Evolutionary conservation across 2,113 vertebrate species (phyloP), one percentile per base, ranked within the genome.

Genomic region (Sminthopsis crassicaudata): DNA sequence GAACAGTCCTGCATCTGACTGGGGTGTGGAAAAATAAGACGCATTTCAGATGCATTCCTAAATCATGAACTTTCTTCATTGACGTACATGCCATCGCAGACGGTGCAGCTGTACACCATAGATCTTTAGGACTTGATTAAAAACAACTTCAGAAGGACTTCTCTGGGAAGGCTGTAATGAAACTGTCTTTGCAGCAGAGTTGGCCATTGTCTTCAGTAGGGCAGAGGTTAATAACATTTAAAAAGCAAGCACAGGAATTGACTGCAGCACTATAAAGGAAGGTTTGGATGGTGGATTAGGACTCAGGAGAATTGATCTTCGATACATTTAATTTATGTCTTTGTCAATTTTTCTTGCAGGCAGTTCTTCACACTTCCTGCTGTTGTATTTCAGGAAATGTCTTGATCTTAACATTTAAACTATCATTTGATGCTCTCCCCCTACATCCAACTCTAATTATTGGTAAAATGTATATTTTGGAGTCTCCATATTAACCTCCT

Each of bases 101-200:
- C 89, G 9, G 95, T 89, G 88, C 95, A 97, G 96, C 97, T 97
- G 97, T 91, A 1, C 95, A 96, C 92, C 95, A 52, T n/a, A 53
- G 94, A 88, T 22, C 91, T 89, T 92, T 90, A 89, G 89, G 55
- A 55, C 95, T 96, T 96, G 95, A 96, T 96, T 96, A 88, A 92
- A 96, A 96, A 96, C 90, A 93, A 91, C 89, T 91, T 90, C 95
- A 0, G 5, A 76, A 76, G 95, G 94, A 93, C 91, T 90, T 52
- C 89, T 93, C 90, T 52, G 94, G 76, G 96, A 96, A 91, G 84
- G 76, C 3, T n/a, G 27, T 0, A 76, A 67, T 54, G 51, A 95
- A 91, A 90, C 48, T 48, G 60, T 90, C 46, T 50, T 60, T 42
- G 42, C 27, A 36, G 54, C 46, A 53, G 27, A 89, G 53, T 52